These are phyloP conservation scores for Phlogophora meticulosa DNA, from an alignment of 2,888 invertebrate genomes.

Conservation along the genomic window DNA sequence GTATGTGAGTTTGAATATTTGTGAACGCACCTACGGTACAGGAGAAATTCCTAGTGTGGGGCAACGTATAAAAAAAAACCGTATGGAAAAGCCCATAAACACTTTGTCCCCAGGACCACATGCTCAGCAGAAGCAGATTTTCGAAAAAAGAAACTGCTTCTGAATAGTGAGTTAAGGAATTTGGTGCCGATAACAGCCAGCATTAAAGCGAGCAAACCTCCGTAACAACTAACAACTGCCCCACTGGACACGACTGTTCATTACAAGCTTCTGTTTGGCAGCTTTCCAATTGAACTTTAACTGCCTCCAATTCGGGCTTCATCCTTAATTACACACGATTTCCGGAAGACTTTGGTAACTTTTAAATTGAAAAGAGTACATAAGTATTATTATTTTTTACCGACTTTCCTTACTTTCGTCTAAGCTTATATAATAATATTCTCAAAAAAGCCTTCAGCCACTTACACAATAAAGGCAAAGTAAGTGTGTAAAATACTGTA, in stretches of 20 bases:
- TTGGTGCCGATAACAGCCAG: neutral
- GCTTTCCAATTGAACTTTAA: conserved; percentile 45
- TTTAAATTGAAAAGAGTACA: conserved; percentile 11
- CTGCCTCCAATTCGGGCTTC: conserved; percentile 10
- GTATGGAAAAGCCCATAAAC: too few relatives aligned
- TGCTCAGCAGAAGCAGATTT: too few relatives aligned
- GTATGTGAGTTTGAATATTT: too few relatives aligned
- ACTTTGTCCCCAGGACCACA: too few relatives aligned
- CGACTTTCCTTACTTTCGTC: neutral
- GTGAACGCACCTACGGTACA: too few relatives aligned
- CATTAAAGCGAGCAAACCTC: neutral
- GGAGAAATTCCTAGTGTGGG: too few relatives aligned
- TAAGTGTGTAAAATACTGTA: too few relatives aligned
- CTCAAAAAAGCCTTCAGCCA: too few relatives aligned
- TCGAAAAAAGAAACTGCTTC: neutral
- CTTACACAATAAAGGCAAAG: too few relatives aligned
- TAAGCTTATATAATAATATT: too few relatives aligned
- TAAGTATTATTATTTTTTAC: neutral
- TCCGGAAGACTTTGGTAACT: conserved; percentile 2
- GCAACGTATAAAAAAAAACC: too few relatives aligned
- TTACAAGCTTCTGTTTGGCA: conserved; percentile 39
- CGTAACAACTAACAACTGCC: conserved; percentile 25
- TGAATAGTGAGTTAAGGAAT: neutral
- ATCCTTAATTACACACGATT: conserved; percentile 15
- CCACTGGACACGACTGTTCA: conserved; percentile 17